These are phyloP conservation scores for Urophycis tenuis DNA, from an alignment of 2,797 vertebrate species.

Conservation along the genomic window DNA sequence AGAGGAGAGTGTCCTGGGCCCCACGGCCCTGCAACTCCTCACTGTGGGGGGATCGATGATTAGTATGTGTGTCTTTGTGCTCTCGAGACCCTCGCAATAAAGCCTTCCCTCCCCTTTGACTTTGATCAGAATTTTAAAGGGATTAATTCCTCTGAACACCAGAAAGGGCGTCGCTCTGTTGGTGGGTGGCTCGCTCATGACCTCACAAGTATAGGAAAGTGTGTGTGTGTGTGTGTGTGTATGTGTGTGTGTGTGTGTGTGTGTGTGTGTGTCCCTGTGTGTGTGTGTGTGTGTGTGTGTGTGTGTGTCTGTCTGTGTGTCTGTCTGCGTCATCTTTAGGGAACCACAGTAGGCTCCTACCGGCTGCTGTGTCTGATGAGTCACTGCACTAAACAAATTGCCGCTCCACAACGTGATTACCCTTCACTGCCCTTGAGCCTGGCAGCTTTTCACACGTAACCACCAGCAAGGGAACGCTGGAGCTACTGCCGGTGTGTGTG, in stretches of 20 bases:
- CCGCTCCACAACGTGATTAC: conserved; percentile 23
- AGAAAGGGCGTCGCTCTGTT: too few species aligned
- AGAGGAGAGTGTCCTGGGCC: too few species aligned
- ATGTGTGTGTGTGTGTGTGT: too few species aligned
- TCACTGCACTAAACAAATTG: conserved; percentile 47
- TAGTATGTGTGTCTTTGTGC: background rate
- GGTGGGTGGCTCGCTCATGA: too few species aligned
- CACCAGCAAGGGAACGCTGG: conserved; percentile 20
- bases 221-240: background rate
- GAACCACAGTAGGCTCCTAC: conserved; percentile 32
- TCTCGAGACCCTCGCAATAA: background rate
- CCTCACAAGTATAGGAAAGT: background rate
- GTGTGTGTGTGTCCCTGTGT: background rate
- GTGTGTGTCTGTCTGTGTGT: background rate
- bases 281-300: background rate
- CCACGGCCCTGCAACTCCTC: too few species aligned
- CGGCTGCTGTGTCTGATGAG: conserved; percentile 51
- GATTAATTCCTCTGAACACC: background rate
- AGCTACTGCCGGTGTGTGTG: background rate
- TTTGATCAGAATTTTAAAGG: background rate
- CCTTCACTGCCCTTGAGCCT: conserved; percentile 38
- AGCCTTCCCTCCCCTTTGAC: background rate
- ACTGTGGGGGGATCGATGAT: background rate
- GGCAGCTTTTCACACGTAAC: conserved; percentile 26
- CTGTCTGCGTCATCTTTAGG: conserved; percentile 25